phyloP scores from a whole-genome alignment of 2,113 vertebrate species.

The Fukomys damarensis region DNA sequence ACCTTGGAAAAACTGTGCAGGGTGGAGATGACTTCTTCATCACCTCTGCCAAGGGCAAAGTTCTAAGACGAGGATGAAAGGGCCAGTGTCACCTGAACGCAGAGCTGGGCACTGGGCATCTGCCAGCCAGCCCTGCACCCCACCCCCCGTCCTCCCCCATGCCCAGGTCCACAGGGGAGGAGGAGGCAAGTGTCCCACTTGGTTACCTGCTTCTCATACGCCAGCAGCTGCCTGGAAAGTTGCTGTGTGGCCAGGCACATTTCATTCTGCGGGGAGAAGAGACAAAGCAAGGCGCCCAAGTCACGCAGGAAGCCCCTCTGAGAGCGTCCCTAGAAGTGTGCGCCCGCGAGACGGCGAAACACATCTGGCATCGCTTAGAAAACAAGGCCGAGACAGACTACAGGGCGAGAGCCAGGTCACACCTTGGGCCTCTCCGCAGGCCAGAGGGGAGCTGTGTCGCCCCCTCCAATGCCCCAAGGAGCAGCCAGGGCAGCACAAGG shows the following conservation, averaged over 20 bases:
- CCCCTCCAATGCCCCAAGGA: not conserved
- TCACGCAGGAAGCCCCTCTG: not conserved
- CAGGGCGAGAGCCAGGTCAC: not conserved
- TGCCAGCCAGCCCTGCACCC: rapidly evolving
- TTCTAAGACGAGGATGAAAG: constrained; percentile 88
- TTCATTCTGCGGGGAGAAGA: constrained; percentile 91
- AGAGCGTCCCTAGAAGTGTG: not conserved
- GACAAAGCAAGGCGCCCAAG: constrained; percentile 9
- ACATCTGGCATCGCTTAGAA: not conserved
- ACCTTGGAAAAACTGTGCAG: constrained; percentile 96
- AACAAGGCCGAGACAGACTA: not conserved
- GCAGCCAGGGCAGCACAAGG: not conserved
- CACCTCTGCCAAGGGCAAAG: constrained; percentile 97
- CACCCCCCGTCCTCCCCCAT: not conserved
- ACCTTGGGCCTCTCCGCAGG: not conserved
- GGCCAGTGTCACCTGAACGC: not conserved
- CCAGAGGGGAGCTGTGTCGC: not conserved
- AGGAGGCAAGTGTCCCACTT: rapidly evolving
- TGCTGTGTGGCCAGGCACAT: constrained; percentile 98
- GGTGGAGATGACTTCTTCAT: constrained; percentile 96
- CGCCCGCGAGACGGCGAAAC: not conserved
- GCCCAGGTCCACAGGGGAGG: not conserved
- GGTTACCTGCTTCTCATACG: constrained; percentile 96
- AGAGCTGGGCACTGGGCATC: not conserved
- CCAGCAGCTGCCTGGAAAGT: constrained; percentile 95